Percentiles rank a stretch among this genome's conserved stretches.
These are phyloP conservation scores for Calephelis nemesis DNA, from an alignment of 1,140 invertebrate species.

Conservation along the genomic window DNA sequence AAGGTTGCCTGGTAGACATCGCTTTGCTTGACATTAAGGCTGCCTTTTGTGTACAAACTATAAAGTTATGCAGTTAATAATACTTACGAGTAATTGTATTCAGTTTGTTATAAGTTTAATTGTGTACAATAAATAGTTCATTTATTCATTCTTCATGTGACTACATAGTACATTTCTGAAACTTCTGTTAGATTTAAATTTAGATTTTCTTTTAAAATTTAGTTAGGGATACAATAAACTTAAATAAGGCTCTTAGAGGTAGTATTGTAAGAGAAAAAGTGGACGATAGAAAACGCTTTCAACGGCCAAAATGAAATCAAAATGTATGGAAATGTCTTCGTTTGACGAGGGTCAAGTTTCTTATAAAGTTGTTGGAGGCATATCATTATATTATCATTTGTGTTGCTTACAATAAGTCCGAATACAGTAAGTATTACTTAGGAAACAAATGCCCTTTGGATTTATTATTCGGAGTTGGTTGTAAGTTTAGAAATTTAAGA, in stretches of 20 bases:
- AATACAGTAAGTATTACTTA: constrained; percentile 7
- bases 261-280: neutral
- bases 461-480: neutral
- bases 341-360: constrained; percentile 9
- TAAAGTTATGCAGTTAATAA: no score
- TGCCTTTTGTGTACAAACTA: no score
- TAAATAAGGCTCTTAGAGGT: neutral
- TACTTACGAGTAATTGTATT: no score
- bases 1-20: no score
- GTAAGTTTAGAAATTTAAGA: neutral
- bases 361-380: constrained; percentile 6
- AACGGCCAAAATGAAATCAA: neutral
- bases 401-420: neutral
- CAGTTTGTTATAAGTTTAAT: no score
- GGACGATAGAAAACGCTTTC: neutral
- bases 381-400: constrained; percentile 11
- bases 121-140: no score
- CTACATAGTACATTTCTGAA: no score
- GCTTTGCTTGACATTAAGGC: no score
- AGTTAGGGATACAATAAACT: no score
- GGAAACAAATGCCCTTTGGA: neutral
- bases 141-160: no score
- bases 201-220: no score
- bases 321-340: constrained; percentile 6
- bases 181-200: no score